A percentile compares a stretch with the other conserved stretches of the same genome.
Conservation (phyloP, 2,888 invertebrate species). For the Anaspis maculata region DNA sequence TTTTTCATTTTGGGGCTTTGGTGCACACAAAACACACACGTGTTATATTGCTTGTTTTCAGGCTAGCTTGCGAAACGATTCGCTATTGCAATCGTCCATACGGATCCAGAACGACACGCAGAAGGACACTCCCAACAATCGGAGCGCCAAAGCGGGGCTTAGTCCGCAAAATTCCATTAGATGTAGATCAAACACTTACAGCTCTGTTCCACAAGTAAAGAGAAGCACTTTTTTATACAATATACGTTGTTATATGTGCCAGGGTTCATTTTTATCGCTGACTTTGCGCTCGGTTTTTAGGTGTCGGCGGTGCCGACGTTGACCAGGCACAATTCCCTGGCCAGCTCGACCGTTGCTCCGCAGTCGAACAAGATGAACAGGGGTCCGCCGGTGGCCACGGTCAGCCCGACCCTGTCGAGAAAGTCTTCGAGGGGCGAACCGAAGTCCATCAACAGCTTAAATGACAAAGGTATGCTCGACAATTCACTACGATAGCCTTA, state of each 20-base stretch:
- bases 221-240: too few relatives aligned
- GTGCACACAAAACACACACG: too few relatives aligned
- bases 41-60: conserved; percentile 28
- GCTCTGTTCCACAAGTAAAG: conserved; percentile 39
- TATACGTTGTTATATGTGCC: conserved; percentile 5
- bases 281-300: conserved; percentile 25
- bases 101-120: conserved; percentile 73
- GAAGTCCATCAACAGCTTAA: conserved; percentile 42
- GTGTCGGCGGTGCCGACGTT: conserved; percentile 42
- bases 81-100: conserved; percentile 52
- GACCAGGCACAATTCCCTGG: conserved; percentile 47
- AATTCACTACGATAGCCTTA: too few relatives aligned
- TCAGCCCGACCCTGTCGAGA: conserved; percentile 28
- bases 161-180: conserved; percentile 67
- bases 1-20: not conserved
- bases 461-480: conserved; percentile 32
- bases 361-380: conserved; percentile 21
- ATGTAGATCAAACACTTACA: conserved; percentile 42
- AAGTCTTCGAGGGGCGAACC: conserved; percentile 33
- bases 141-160: conserved; percentile 43
- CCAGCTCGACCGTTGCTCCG: conserved; percentile 21
- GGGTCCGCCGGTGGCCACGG: too few relatives aligned
- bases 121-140: conserved; percentile 60
- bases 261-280: conserved; percentile 1
- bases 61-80: conserved; percentile 49